A percentile compares a stretch with the other conserved stretches of the same genome.
Evolutionary conservation across 1,140 invertebrate species (phyloP).

Genomic region (Drosophila auraria): DNA sequence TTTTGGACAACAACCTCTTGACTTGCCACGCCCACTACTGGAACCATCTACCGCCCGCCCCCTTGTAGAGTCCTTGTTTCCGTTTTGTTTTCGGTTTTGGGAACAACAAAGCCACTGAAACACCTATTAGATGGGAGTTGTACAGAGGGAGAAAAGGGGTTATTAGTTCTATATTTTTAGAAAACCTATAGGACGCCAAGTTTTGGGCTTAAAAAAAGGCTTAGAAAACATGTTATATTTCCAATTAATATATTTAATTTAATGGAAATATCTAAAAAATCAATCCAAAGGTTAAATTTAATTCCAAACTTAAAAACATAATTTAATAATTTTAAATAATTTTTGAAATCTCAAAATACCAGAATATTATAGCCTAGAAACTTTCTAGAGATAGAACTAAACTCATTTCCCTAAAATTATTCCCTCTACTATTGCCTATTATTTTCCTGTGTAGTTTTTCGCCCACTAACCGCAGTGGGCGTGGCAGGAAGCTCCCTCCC

Average conservation of each 20-base stretch:
- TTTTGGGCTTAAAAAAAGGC: neutral
- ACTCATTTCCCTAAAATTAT: neutral
- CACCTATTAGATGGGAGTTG: constrained; percentile 58
- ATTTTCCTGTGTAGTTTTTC: constrained; percentile 8
- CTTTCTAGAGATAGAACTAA: neutral
- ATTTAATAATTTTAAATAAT: fast-evolving
- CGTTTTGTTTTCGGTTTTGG: constrained; percentile 43
- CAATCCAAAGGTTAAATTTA: neutral
- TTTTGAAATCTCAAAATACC: neutral
- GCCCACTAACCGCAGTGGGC: constrained; percentile 23
- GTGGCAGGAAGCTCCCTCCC: neutral
- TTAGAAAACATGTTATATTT: neutral
- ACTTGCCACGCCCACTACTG: constrained; percentile 40
- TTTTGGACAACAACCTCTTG: constrained; percentile 52
- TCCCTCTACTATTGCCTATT: neutral
- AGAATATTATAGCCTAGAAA: too few relatives aligned
- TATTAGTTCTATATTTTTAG: neutral
- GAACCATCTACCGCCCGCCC: constrained; percentile 21
- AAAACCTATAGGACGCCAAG: neutral
- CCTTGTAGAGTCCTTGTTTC: constrained; percentile 14
- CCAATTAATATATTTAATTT: too few relatives aligned
- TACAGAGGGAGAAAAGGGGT: constrained; percentile 39
- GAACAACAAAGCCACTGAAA: constrained; percentile 49
- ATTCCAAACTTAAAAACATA: neutral
- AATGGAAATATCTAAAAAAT: too few relatives aligned